phyloP scores from a whole-genome alignment of 2,888 invertebrate species.

The Drosophila birchii region DNA sequence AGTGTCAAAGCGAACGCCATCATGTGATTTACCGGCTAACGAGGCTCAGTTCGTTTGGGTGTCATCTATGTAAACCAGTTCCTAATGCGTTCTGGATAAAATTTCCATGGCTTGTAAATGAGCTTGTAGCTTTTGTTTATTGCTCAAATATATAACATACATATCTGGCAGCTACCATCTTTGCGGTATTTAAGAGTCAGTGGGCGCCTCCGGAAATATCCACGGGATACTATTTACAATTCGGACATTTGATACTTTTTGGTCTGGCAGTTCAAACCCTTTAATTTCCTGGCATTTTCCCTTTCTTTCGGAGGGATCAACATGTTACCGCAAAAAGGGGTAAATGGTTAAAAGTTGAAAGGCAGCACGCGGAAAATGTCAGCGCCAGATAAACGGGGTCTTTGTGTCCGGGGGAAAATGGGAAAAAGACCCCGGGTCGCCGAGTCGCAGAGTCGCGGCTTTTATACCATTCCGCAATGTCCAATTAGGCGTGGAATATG shows the following conservation, averaged over 20 bases:
- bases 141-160: background rate
- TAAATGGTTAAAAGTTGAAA: slow-evolving; percentile 28
- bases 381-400: slow-evolving; percentile 68
- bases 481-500: slow-evolving; percentile 58
- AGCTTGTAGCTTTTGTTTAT: slow-evolving; percentile 1
- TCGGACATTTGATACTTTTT: slow-evolving; percentile 58
- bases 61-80: slow-evolving; percentile 34
- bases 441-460: slow-evolving; percentile 28
- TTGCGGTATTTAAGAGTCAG: slow-evolving; percentile 43
- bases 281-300: slow-evolving; percentile 82
- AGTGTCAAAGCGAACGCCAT: background rate
- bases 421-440: slow-evolving; percentile 34
- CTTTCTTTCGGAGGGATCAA: slow-evolving; percentile 72
- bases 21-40: slow-evolving; percentile 32
- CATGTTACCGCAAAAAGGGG: slow-evolving; percentile 68
- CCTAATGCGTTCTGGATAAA: slow-evolving; percentile 33
- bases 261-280: slow-evolving; percentile 58
- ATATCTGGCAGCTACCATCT: slow-evolving; percentile 22
- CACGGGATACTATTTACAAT: slow-evolving; percentile 23
- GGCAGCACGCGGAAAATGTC: slow-evolving; percentile 69
- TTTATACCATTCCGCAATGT: slow-evolving; percentile 23
- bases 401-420: slow-evolving; percentile 49
- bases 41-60: slow-evolving; percentile 1
- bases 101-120: slow-evolving; percentile 34
- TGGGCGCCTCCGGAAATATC: slow-evolving; percentile 49